Percentiles rank a stretch among this genome's conserved stretches.
phyloP scores from a whole-genome alignment of 2,797 vertebrate species.

The Semotilus atromaculatus region DNA sequence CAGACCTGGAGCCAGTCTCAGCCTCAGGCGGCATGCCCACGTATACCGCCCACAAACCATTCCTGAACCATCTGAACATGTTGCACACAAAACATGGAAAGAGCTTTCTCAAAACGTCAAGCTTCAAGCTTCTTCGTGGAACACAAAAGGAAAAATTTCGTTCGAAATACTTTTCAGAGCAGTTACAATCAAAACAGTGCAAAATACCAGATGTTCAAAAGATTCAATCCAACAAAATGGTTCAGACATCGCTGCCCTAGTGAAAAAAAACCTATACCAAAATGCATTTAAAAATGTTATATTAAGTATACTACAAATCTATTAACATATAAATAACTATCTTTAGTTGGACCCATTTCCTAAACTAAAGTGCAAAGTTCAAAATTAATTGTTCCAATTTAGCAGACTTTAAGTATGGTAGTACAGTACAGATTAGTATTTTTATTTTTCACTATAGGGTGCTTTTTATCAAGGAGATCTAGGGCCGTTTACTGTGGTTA shows the following conservation, averaged over 20 bases:
- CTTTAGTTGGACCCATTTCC: too few relatives aligned
- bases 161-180: background rate
- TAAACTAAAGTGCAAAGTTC: too few relatives aligned
- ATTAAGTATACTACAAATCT: too few relatives aligned
- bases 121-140: background rate
- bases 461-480: background rate
- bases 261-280: too few relatives aligned
- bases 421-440: too few relatives aligned
- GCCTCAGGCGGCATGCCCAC: constrained; percentile 25
- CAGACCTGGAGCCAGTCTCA: constrained; percentile 20
- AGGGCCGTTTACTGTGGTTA: background rate
- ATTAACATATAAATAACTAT: too few relatives aligned
- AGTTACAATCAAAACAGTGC: too few relatives aligned
- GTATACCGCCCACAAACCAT: constrained; percentile 21
- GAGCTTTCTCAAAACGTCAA: background rate
- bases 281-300: too few relatives aligned
- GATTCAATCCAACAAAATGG: background rate
- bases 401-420: too few relatives aligned
- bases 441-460: too few relatives aligned
- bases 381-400: too few relatives aligned
- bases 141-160: background rate
- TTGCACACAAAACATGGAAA: background rate
- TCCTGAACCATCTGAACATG: constrained; percentile 25
- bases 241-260: background rate
- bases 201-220: background rate